Percentiles rank a stretch among this genome's conserved stretches.
Evolutionary conservation across 2,888 invertebrate genomes (phyloP).

Genomic region (Globia sparganii): DNA sequence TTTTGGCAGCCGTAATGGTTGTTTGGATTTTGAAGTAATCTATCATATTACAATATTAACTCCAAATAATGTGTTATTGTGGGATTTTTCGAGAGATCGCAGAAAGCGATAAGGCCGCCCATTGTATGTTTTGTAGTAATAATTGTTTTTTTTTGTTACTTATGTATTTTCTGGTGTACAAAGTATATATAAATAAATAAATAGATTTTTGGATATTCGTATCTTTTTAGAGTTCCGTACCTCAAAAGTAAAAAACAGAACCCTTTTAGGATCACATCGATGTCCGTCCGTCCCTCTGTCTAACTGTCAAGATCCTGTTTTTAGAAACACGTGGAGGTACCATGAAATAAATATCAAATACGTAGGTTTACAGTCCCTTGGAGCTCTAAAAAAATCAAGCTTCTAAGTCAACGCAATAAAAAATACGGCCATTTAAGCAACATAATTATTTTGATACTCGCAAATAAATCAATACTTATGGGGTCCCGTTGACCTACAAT

Average conservation of each 20-base stretch:
- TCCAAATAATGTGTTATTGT: background rate
- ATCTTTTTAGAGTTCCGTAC: background rate
- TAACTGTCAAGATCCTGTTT: background rate
- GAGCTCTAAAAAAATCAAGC: background rate
- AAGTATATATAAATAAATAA: no score
- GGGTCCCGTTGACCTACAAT: background rate
- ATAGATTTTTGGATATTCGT: background rate
- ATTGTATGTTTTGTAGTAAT: no score
- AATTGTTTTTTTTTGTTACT: no score
- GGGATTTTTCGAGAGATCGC: no score
- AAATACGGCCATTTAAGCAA: no score
- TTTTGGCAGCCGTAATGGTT: conserved; percentile 37
- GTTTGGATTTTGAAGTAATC: conserved; percentile 34
- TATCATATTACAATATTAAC: conserved; percentile 4
- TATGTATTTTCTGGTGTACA: no score
- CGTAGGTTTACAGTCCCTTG: background rate
- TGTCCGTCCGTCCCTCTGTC: background rate
- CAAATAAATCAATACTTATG: no score
- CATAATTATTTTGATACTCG: no score
- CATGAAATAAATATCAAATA: background rate
- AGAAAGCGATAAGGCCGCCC: no score
- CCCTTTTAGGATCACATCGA: background rate
- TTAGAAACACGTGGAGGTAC: background rate
- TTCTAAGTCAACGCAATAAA: background rate
- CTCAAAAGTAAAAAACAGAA: background rate